A percentile compares a stretch with the other conserved stretches of the same genome.
These are phyloP conservation scores for Heterochromis multidens DNA, from an alignment of 2,113 vertebrate species.

Conservation along the genomic window DNA sequence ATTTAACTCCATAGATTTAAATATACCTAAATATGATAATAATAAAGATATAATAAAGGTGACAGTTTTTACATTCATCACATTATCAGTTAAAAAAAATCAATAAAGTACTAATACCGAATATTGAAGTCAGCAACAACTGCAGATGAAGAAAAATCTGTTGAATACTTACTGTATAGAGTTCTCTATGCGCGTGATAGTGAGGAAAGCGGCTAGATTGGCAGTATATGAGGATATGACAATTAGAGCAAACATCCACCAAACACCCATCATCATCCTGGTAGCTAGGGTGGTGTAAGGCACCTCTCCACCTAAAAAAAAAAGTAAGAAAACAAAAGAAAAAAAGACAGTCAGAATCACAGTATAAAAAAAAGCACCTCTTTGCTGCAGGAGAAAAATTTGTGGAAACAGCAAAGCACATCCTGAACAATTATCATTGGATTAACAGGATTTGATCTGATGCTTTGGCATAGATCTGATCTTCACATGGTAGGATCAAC, in stretches of 20 bases:
- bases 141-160: background rate
- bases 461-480: constrained; percentile 7
- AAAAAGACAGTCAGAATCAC: background rate
- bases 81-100: background rate
- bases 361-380: background rate
- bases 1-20: background rate
- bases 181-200: constrained; percentile 95
- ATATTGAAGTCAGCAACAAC: background rate
- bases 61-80: background rate
- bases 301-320: constrained; percentile 87
- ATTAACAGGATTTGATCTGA: constrained; percentile 33
- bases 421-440: constrained; percentile 22
- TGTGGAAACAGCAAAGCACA: background rate
- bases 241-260: constrained; percentile 98
- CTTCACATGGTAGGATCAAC: background rate
- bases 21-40: background rate
- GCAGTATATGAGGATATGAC: constrained; percentile 98
- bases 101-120: background rate
- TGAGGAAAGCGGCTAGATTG: constrained; percentile 98
- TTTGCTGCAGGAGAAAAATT: background rate
- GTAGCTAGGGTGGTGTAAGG: constrained; percentile 95
- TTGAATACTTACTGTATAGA: constrained; percentile 93
- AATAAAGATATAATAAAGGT: background rate
- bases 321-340: background rate
- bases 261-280: constrained; percentile 98